Base-by-base conservation (phyloP, 2,113 vertebrate species). In the Sturnira hondurensis region DNA sequence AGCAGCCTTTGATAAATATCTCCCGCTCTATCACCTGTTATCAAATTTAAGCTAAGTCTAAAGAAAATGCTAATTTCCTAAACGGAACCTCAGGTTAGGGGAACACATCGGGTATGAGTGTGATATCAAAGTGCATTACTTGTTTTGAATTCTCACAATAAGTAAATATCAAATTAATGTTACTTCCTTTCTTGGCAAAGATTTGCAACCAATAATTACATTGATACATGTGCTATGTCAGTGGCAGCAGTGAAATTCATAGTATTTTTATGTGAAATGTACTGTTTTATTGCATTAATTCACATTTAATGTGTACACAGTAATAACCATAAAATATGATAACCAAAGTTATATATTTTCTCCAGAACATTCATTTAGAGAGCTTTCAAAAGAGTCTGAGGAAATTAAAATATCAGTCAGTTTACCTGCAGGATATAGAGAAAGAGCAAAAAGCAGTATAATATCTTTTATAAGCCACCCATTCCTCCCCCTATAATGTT, bases 281-380 rank as follows among this genome's bases (percentile, higher is more conserved):
- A 98, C 98, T 98, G 98, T 97, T 99, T 98, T 98, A 99, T 98
- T 98, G 96, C 98, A 98, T 98, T 98, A 99, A 98, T 98, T 98
- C 98, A 99, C 98, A 98, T 98, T 98, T 99, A 98, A 99, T 98
- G 98, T 98, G 98, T 98, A 98, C 96, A 98, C 96, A 98, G 98
- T 98, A 98, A 98, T 99, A 99, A 98, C 98, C 97, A 98, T 98
- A 98, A 99, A 98, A 95, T 97, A 98, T 96, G 96, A 98, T 98
- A 98, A 98, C 98, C 96, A 98, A 98, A 98, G 97, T 98, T 98
- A 98, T 98, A 98, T 98, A 98, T 98, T 98, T 98, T 98, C 97
- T 97, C 98, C 98, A 98, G 98, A 98, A 98, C 97, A 98, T 98
- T 98, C 98, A 98, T 98, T 98, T 98, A 98, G 95, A 98, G 96